A percentile compares a stretch with the other conserved stretches of the same genome.
Evolutionary conservation across 2,113 vertebrate species (phyloP).

Genomic region (Donacobius atricapilla): DNA sequence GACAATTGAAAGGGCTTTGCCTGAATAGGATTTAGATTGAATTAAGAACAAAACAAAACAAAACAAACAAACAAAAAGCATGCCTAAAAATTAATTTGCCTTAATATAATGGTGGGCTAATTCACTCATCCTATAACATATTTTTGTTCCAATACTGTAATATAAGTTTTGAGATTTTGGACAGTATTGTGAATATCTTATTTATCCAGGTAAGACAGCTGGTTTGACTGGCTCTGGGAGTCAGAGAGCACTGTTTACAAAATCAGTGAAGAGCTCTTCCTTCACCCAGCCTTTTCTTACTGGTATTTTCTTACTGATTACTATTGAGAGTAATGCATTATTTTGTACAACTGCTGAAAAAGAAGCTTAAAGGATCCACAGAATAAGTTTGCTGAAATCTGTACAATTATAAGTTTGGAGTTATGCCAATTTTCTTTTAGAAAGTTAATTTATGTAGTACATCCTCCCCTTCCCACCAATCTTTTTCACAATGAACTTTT

Average conservation of each 20-base stretch:
- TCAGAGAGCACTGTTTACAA: neutral
- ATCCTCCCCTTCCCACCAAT: fast-evolving
- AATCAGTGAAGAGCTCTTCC: neutral
- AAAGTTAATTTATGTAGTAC: neutral
- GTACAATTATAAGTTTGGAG: neutral
- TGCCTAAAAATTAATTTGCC: neutral
- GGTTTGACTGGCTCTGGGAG: neutral
- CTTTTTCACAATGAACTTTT: neutral
- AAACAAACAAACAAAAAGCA: neutral
- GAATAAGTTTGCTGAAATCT: neutral
- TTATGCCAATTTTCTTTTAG: neutral
- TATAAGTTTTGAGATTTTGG: neutral
- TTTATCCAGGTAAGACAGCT: neutral
- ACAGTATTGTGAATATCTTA: neutral
- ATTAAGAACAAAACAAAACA: neutral
- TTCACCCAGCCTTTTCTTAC: neutral
- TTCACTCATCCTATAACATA: neutral
- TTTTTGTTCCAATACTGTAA: neutral
- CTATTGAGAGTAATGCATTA: neutral
- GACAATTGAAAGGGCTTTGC: neutral
- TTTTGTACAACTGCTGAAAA: neutral
- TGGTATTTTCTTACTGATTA: too few relatives aligned
- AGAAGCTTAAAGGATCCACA: neutral
- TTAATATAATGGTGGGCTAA: neutral
- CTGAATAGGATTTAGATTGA: neutral